Percentiles rank a stretch among this genome's conserved stretches.
Conservation (phyloP, 2,113 vertebrate genomes). For the Ailuropoda melanoleuca region DNA sequence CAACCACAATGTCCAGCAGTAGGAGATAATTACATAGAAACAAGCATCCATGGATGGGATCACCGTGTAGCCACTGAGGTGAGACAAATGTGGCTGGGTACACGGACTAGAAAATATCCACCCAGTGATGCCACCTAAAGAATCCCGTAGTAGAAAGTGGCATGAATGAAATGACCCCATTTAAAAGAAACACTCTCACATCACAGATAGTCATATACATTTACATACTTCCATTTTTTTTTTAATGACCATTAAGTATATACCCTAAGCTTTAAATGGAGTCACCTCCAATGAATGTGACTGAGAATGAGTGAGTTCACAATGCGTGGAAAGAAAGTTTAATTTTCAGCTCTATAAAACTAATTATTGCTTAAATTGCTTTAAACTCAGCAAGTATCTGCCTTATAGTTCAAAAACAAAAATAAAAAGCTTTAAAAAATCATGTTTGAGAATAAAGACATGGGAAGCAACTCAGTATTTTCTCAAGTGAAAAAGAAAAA, state of each 20-base stretch:
- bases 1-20: background rate
- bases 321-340: background rate
- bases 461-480: background rate
- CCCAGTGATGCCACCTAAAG: background rate
- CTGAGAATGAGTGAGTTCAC: background rate
- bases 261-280: background rate
- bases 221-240: background rate
- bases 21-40: background rate
- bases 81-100: background rate
- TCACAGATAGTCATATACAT: background rate
- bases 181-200: background rate
- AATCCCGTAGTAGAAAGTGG: background rate
- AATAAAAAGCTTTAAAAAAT: conserved; percentile 32
- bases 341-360: conserved; percentile 47
- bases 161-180: background rate
- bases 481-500: conserved; percentile 23
- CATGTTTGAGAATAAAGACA: conserved; percentile 25
- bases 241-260: background rate
- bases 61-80: background rate
- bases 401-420: conserved; percentile 25
- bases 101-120: background rate
- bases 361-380: background rate
- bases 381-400: background rate
- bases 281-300: background rate
- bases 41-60: background rate